These are phyloP conservation scores for Drosophila fuyamai DNA, from an alignment of 1,140 invertebrate genomes.

Conservation along the genomic window DNA sequence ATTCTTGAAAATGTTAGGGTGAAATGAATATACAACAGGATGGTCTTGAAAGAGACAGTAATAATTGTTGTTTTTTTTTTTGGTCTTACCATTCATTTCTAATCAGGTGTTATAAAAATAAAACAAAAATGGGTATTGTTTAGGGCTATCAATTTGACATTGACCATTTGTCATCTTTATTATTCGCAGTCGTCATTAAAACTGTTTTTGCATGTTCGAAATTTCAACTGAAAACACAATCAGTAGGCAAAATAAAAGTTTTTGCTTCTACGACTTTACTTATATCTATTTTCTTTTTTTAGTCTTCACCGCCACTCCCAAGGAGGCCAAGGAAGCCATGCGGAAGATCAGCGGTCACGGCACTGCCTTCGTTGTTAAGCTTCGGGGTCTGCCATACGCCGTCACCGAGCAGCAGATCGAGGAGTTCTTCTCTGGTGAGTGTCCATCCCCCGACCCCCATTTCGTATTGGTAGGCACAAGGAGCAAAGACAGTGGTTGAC, in stretches of 20 bases:
- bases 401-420: conserved; percentile 81
- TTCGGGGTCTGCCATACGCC: conserved; percentile 80
- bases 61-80: not conserved
- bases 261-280: not conserved
- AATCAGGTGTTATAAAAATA: not conserved
- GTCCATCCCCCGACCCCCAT: not conserved
- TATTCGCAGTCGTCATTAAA: no score
- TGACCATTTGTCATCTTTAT: no score
- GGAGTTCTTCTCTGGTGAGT: conserved; percentile 83
- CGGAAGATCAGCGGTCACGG: conserved; percentile 74
- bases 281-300: not conserved
- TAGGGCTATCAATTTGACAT: not conserved
- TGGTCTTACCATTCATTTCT: not conserved
- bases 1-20: no score
- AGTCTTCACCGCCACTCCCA: conserved; percentile 79
- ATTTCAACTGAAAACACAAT: not conserved
- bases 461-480: conserved; percentile 12
- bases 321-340: conserved; percentile 82
- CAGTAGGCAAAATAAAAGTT: no score
- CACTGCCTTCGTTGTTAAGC: conserved; percentile 77
- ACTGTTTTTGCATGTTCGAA: not conserved
- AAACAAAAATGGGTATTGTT: not conserved
- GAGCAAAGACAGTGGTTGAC: conserved; percentile 43
- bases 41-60: no score
- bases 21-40: no score